Evolutionary conservation across 2,888 invertebrate genomes (phyloP).

Genomic region (Formica aserva): DNA sequence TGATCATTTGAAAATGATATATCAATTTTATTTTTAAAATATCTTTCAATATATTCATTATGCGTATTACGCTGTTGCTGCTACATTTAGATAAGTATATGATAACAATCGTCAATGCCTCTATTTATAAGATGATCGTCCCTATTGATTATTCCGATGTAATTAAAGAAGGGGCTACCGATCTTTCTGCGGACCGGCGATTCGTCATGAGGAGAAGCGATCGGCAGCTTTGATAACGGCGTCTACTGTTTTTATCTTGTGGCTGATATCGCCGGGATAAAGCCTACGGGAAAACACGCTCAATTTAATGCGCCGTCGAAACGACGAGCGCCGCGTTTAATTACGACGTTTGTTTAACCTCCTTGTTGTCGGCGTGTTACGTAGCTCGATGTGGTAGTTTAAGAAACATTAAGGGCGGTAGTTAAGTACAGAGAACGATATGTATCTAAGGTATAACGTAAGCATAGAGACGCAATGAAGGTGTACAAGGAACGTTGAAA

Average conservation of each 20-base stretch:
- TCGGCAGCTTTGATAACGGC: conserved; percentile 5
- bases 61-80: not conserved
- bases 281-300: not conserved
- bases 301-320: conserved; percentile 26
- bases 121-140: conserved; percentile 9
- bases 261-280: not conserved
- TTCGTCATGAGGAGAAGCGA: not conserved
- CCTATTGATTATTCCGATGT: not conserved
- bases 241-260: conserved; percentile 23
- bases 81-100: not conserved
- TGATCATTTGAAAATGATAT: not conserved
- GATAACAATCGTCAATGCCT: not conserved
- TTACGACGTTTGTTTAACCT: conserved; percentile 41
- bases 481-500: not conserved
- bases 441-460: not conserved
- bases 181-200: not conserved
- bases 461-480: not conserved
- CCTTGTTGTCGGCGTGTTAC: not conserved
- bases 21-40: not conserved
- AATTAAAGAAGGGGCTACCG: not conserved
- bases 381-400: not conserved
- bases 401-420: not conserved
- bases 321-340: conserved; percentile 27
- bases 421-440: not conserved
- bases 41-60: not conserved